These are phyloP conservation scores for Drosophila hydei DNA, from an alignment of 1,140 invertebrate genomes.

Conservation along the genomic window DNA sequence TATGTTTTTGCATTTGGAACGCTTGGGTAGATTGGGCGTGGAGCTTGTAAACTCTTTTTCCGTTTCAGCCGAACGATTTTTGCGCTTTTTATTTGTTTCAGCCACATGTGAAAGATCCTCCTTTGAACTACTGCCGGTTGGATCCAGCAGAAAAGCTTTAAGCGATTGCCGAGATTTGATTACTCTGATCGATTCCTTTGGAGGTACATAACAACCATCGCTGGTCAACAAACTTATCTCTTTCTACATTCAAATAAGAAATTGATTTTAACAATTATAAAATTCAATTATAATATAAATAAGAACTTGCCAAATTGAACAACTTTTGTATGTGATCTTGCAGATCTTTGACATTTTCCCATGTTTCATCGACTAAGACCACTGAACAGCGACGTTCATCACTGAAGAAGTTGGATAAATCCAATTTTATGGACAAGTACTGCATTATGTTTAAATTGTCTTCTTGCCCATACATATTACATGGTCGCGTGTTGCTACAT, in stretches of 20 bases:
- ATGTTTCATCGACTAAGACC: slow-evolving; percentile 43
- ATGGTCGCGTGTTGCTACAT: background rate
- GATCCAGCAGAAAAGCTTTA: slow-evolving; percentile 44
- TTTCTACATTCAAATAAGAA: slow-evolving; percentile 7
- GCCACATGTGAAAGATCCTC: background rate
- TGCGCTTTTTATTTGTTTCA: slow-evolving; percentile 46
- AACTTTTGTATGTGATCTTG: slow-evolving; percentile 66
- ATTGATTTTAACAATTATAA: background rate
- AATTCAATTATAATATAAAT: background rate
- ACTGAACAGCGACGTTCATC: slow-evolving; percentile 50
- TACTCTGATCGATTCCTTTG: slow-evolving; percentile 60
- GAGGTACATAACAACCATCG: slow-evolving; percentile 63
- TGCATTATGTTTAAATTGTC: slow-evolving; percentile 28
- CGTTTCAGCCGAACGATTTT: slow-evolving; percentile 33
- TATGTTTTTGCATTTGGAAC: slow-evolving; percentile 31
- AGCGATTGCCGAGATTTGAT: slow-evolving; percentile 33
- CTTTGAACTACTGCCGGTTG: background rate
- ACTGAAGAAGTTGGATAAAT: slow-evolving; percentile 62
- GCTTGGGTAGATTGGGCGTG: slow-evolving; percentile 47
- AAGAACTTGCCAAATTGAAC: slow-evolving; percentile 42
- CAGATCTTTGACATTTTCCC: slow-evolving; percentile 56
- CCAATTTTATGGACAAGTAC: slow-evolving; percentile 59
- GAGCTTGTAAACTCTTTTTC: slow-evolving; percentile 34
- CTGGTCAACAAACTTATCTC: slow-evolving; percentile 55
- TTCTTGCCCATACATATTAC: background rate